A percentile compares a stretch with the other conserved stretches of the same genome.
phyloP scores from a whole-genome alignment of 2,888 invertebrate genomes.

The Margaritifera margaritifera region DNA sequence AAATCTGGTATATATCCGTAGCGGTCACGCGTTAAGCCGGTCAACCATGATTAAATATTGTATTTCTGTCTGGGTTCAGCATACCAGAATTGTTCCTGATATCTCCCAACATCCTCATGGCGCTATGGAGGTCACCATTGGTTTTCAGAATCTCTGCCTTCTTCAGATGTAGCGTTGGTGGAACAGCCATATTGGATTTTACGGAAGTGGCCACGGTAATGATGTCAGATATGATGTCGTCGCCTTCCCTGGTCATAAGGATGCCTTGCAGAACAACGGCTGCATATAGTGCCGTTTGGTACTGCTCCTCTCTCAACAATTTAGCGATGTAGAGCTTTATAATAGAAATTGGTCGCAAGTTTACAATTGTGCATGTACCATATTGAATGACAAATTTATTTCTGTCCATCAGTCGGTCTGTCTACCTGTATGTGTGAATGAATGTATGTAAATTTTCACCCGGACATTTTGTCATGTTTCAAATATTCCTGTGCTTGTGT shows the following conservation, averaged over 20 bases:
- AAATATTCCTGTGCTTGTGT: too few relatives aligned
- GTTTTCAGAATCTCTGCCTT: conserved; percentile 14
- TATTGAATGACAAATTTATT: too few relatives aligned
- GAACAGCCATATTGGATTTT: conserved; percentile 8
- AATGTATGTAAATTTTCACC: too few relatives aligned
- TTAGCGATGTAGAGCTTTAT: conserved; percentile 1
- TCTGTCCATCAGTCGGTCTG: too few relatives aligned
- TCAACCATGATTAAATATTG: too few relatives aligned
- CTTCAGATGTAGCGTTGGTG: conserved; percentile 15
- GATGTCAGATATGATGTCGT: conserved; percentile 6
- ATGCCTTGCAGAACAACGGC: conserved; percentile 8
- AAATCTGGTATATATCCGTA: too few relatives aligned
- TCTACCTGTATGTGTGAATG: too few relatives aligned
- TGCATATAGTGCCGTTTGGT: conserved; percentile 11
- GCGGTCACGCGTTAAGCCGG: too few relatives aligned
- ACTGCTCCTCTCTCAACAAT: conserved; percentile 3
- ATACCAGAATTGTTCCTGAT: not conserved
- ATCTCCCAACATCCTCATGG: conserved; percentile 13
- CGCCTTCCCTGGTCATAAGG: not conserved
- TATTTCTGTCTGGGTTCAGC: too few relatives aligned
- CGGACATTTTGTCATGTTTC: too few relatives aligned
- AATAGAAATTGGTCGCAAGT: too few relatives aligned
- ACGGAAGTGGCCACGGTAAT: not conserved
- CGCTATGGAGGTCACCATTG: conserved; percentile 20
- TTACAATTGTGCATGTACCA: too few relatives aligned